Evolutionary conservation across 2,888 invertebrate genomes (phyloP), one percentile per base, ranked within the genome.

Genomic region (Trachelus iudaicus): DNA sequence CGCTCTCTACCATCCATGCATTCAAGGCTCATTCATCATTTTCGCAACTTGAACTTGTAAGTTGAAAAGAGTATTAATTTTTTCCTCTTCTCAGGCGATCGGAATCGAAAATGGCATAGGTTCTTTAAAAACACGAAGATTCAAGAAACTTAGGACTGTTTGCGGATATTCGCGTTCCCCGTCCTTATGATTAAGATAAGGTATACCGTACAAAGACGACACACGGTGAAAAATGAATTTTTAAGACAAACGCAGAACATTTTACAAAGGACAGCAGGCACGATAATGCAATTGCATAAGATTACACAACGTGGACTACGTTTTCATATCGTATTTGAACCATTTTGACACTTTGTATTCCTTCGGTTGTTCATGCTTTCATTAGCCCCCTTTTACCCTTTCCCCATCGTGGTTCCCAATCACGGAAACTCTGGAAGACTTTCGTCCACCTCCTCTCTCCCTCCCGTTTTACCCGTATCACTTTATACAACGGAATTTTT

Each of bases 11-110:
- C n/a, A 1, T 30, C 9, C 30, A 30, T 56, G 69, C 76, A 76
- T 68, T 73, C 76, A 73, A 71, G 68, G 75, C 71, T 73, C n/a
- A 56, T 56, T 75, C 34, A 56, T 78, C 13, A 68, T 68, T 34
- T 33, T 56, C 9, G 56, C 2, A 56, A 56, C 23, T 56, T 56
- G 23, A 23, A 23, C 6, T 9, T 56, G 9, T 23, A 9, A 23
- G 56, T 2, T 15, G 56, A 56, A 56, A 56, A 23, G 56, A 9
- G 23, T 23, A 56, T 23, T 23, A 56, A 56, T 23, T 23, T 56
- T 56, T 23, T 56, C 23, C 56, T 56, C 56, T 56, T 56, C 56
- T 56, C 56, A 56, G 56, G 56, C 23, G 23, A 0, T 9, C 56
- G 56, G 23, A 56, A 56, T 56, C 56, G 23, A 56, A 56, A 56